A percentile compares a stretch with the other conserved stretches of the same genome.
Evolutionary conservation across 2,888 invertebrate genomes (phyloP).

Genomic region (Gisinianus flammeolus): DNA sequence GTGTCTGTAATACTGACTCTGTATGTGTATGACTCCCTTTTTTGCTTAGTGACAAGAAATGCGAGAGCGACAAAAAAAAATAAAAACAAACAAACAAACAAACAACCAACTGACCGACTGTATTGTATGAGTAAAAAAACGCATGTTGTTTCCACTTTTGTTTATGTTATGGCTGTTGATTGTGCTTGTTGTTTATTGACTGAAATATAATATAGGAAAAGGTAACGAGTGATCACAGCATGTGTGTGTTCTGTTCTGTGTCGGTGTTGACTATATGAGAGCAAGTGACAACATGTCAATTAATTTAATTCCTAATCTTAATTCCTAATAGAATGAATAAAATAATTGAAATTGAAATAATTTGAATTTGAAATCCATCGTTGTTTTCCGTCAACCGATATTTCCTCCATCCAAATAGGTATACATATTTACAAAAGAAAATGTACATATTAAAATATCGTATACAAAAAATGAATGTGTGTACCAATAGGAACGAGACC

Average conservation of each 20-base stretch:
- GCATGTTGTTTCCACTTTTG: not conserved
- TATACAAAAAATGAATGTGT: no score
- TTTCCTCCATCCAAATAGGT: no score
- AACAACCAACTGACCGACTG: not conserved
- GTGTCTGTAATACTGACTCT: not conserved
- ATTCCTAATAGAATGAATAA: not conserved
- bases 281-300: constrained; percentile 1
- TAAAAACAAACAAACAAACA: no score
- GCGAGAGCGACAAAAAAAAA: not conserved
- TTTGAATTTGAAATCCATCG: no score
- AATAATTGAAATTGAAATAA: not conserved
- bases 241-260: not conserved
- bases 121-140: not conserved
- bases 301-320: constrained; percentile 3
- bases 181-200: not conserved
- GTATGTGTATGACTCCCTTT: not conserved
- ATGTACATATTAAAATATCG: no score
- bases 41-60: not conserved
- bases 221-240: constrained; percentile 1
- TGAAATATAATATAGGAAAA: constrained; percentile 2
- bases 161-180: not conserved
- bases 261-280: not conserved
- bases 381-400: no score
- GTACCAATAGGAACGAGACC: no score
- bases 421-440: no score